A percentile compares a stretch with the other conserved stretches of the same genome.
phyloP scores from a whole-genome alignment of 2,797 vertebrate species.

The Lindbergichthys nudifrons region DNA sequence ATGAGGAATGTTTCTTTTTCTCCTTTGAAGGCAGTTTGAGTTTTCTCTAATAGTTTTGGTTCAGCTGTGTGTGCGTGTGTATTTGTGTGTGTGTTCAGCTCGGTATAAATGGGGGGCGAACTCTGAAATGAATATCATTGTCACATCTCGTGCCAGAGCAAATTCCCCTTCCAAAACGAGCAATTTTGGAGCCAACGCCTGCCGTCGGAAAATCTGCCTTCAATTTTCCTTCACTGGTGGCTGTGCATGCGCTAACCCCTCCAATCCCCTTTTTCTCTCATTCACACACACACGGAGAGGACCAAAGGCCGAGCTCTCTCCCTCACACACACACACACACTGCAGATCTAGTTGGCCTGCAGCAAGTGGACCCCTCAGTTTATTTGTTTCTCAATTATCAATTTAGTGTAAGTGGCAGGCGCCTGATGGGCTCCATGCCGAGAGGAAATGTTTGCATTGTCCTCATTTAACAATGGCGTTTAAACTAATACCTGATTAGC shows the following conservation, averaged over 20 bases:
- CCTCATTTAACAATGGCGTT: slow-evolving; percentile 80
- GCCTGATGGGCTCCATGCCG: slow-evolving; percentile 79
- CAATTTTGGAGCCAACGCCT: slow-evolving; percentile 77
- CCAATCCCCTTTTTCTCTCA: slow-evolving; percentile 21
- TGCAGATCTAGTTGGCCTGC: slow-evolving; percentile 67
- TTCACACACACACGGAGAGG: slow-evolving; percentile 24
- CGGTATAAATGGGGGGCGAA: slow-evolving; percentile 64
- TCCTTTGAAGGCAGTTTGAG: slow-evolving; percentile 74
- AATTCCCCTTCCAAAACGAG: slow-evolving; percentile 81
- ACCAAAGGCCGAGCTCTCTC: slow-evolving; percentile 21
- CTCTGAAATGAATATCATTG: slow-evolving; percentile 82
- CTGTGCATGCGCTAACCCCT: slow-evolving; percentile 39
- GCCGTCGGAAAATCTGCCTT: slow-evolving; percentile 81
- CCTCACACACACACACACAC: slow-evolving; percentile 1
- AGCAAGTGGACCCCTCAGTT: slow-evolving; percentile 78
- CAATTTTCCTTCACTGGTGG: slow-evolving; percentile 76
- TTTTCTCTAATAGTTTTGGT: slow-evolving; percentile 76
- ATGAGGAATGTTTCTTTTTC: slow-evolving; percentile 69
- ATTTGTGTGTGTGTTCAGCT: slow-evolving; percentile 36
- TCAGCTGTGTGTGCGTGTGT: slow-evolving; percentile 48
- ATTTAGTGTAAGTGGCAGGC: slow-evolving; percentile 84
- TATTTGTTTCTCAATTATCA: slow-evolving; percentile 89
- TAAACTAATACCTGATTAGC: slow-evolving; percentile 76
- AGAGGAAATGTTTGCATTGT: slow-evolving; percentile 80
- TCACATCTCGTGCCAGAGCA: slow-evolving; percentile 83